Evolutionary conservation across 2,113 vertebrate genomes (phyloP), one percentile per base, ranked within the genome.

Genomic region (Brachyistius frenatus): DNA sequence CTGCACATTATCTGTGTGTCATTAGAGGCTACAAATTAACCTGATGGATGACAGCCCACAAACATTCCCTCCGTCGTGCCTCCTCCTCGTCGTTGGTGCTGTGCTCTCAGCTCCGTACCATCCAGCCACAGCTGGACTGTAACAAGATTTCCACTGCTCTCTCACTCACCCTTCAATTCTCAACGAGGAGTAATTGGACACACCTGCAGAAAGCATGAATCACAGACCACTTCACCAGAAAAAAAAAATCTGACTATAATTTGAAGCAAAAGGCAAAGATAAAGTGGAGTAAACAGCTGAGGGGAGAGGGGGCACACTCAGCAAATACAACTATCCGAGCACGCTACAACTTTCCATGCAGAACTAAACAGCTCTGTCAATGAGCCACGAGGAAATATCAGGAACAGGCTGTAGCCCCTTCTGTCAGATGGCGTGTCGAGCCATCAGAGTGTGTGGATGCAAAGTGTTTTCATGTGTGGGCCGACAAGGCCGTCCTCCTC

Each of bases 161-260:
- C 65, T 87, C 76, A 76, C 66, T 89, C 85, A 88, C 69, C 86
- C 82, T 73, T 78, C 62, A 81, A 3, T 66, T 76, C 58, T 75
- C 60, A 80, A 71, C 75, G 49, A 83, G 68, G 47, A 62, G 44
- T 88, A 91, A 91, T 85, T 69, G 66, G 73, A 81, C 75, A 37
- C 82, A 89, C 66, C 75, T 86, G 84, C 66, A 70, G 31, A 73
- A 54, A 63, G 56, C 62, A 83, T 30, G 77, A 78, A 79, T 66
- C 73, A 73, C 2, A 5, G 58, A 49, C 30, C 73, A 73, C 54
- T 80, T 52, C 52, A 74, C 50, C 35, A 56, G 77, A 68, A 81
- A 87, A 79, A 68, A 81, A 87, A 78, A 67, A 78, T 81, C 61
- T 66, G 74, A 62, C 32, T 31, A 73, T 65, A 66, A 73, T 76